Base-by-base conservation (phyloP, 2,113 vertebrate species). In the Numenius arquata region DNA sequence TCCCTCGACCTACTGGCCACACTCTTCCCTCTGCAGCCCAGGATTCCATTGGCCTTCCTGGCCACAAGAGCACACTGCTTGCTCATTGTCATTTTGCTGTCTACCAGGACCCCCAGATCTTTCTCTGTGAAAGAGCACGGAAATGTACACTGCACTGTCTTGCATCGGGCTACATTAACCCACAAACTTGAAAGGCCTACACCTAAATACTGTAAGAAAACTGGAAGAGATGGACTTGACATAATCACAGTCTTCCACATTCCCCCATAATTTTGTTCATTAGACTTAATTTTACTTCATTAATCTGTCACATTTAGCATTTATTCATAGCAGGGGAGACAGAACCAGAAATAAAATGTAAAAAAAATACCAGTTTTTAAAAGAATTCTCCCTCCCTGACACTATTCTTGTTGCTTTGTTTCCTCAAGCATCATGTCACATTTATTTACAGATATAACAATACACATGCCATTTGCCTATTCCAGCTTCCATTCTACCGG, bases 391-490 rank as follows among this genome's bases (percentile, higher is more conserved):
- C n/a, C n/a, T n/a, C n/a, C n/a, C n/a, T n/a, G n/a, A n/a, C n/a
- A n/a, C n/a, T n/a, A n/a, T n/a, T n/a, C n/a, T n/a, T n/a, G n/a
- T n/a, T n/a, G n/a, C n/a, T n/a, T n/a, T n/a, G n/a, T n/a, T n/a
- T n/a, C n/a, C n/a, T n/a, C n/a, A n/a, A n/a, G n/a, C n/a, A n/a
- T n/a, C n/a, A n/a, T n/a, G n/a, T n/a, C n/a, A n/a, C n/a, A n/a
- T n/a, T n/a, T n/a, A n/a, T n/a, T n/a, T n/a, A n/a, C 2, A 41
- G 56, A 32, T 17, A 4, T 30, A 88, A 65, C 12, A 62, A n/a
- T 0, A 40, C 0, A 2, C 4, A 21, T 15, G 15, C 2, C 59
- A 71, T 55, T 70, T 25, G 29, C 45, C 34, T 47, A 8, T 72
- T 47, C 17, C 27, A 68, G 17, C 32, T 75, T 45, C 48, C 61